These are phyloP conservation scores for Malacoraja senta DNA, from an alignment of 2,797 vertebrate species.

Conservation along the genomic window DNA sequence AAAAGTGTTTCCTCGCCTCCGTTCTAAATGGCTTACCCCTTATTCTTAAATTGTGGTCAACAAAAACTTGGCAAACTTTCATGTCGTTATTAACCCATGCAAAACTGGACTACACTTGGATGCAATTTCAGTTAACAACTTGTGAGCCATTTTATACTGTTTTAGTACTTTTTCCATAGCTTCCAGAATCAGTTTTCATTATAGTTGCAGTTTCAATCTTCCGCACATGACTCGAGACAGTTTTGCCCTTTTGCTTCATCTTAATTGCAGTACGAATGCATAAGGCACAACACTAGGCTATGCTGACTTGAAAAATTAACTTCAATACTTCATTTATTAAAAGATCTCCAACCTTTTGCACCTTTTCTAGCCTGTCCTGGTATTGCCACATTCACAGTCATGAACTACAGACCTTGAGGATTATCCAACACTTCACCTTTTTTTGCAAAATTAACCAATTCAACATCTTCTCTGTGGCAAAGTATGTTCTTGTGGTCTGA, in stretches of 20 bases:
- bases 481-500: background rate
- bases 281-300: background rate
- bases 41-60: background rate
- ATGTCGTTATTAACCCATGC: background rate
- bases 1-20: too few species aligned
- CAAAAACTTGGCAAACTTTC: background rate
- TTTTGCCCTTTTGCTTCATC: background rate
- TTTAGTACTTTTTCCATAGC: too few species aligned
- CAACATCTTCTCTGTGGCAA: background rate
- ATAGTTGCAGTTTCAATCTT: background rate
- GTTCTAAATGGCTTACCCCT: too few species aligned
- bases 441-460: background rate
- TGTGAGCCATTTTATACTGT: background rate
- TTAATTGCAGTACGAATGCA: background rate
- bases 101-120: background rate
- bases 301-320: background rate
- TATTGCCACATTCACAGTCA: background rate
- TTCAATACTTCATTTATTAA: background rate
- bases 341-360: too few species aligned
- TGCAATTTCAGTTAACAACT: background rate
- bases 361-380: background rate
- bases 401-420: background rate
- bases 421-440: background rate
- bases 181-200: background rate
- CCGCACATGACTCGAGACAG: background rate